Evolutionary conservation across 1,140 invertebrate species (phyloP).

Genomic region (Sycophila sp.): DNA sequence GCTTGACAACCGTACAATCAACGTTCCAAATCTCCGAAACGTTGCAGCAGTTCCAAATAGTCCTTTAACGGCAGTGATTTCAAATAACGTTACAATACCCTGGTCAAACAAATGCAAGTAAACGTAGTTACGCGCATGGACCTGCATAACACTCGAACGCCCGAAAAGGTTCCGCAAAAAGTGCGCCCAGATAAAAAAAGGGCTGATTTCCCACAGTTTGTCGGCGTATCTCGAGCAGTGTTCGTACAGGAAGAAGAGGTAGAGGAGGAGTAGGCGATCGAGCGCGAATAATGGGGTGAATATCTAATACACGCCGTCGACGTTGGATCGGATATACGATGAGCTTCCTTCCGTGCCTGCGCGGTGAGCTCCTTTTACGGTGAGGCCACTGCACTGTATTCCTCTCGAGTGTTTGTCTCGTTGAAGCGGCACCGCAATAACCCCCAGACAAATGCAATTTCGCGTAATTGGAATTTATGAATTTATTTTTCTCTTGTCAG

Average conservation of each 20-base stretch:
- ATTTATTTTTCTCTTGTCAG: background rate
- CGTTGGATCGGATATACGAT: background rate
- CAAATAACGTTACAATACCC: too few relatives aligned
- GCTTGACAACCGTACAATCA: too few relatives aligned
- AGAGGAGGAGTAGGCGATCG: constrained; percentile 44
- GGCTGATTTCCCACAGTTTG: background rate
- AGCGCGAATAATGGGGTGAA: constrained; percentile 58
- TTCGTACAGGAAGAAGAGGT: background rate
- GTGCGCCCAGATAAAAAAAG: background rate
- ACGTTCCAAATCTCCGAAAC: too few relatives aligned
- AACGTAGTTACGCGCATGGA: too few relatives aligned
- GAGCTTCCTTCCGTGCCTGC: background rate
- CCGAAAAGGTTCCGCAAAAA: too few relatives aligned
- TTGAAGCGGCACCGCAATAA: background rate
- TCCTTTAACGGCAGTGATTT: too few relatives aligned
- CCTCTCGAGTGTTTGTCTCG: constrained; percentile 15
- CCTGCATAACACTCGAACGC: too few relatives aligned
- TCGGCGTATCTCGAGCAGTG: constrained; percentile 5
- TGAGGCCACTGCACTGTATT: constrained; percentile 5
- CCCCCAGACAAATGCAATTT: constrained; percentile 10
- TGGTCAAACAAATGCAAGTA: too few relatives aligned
- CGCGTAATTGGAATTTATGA: constrained; percentile 23
- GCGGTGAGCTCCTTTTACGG: background rate
- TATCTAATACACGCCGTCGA: constrained; percentile 48
- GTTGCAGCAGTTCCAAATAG: too few relatives aligned